Evolutionary conservation across 92 coral and sea anemone species (phyloP).

Genomic region (Porites rus): DNA sequence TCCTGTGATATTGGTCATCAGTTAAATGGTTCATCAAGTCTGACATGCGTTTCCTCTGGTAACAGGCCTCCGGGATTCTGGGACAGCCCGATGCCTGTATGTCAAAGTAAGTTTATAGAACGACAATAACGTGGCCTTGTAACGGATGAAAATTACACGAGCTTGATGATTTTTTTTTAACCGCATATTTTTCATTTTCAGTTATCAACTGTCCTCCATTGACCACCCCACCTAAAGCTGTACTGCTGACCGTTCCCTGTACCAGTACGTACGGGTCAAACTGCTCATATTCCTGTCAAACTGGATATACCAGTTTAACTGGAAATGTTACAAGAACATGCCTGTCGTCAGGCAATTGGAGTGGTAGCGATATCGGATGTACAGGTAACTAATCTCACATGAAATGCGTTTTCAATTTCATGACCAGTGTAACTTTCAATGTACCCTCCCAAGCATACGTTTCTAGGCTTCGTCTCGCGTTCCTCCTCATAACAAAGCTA

Average conservation of each 20-base stretch:
- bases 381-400: background rate
- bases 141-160: too few relatives aligned
- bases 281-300: background rate
- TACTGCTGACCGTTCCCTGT: background rate
- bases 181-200: background rate
- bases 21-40: background rate
- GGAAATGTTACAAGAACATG: slow-evolving; percentile 31
- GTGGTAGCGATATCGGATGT: slow-evolving; percentile 34
- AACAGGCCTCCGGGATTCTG: background rate
- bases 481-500: too few relatives aligned
- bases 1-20: background rate
- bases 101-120: background rate
- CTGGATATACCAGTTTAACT: slow-evolving; percentile 1
- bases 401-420: too few relatives aligned
- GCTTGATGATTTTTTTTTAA: too few relatives aligned
- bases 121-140: background rate
- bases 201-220: background rate
- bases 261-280: background rate
- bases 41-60: slow-evolving; percentile 7
- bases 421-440: too few relatives aligned
- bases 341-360: slow-evolving; percentile 35
- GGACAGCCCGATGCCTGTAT: background rate
- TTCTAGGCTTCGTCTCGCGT: too few relatives aligned
- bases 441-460: too few relatives aligned
- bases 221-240: background rate